Evolutionary conservation across 2,888 invertebrate genomes (phyloP).

Genomic region (Lithophane leautieri): DNA sequence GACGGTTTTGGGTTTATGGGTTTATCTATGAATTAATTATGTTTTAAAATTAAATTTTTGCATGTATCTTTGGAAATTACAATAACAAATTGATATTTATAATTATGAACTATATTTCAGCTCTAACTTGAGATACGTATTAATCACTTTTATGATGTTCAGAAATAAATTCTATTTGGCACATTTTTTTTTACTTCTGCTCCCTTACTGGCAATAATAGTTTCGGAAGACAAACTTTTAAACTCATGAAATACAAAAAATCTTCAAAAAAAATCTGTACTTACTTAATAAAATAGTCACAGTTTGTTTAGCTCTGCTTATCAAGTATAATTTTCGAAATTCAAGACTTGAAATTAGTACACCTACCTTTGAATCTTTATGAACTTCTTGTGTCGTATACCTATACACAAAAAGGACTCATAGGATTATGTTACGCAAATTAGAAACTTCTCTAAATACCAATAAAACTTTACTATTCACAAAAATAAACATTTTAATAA

Average conservation of each 20-base stretch:
- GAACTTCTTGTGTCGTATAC: no score
- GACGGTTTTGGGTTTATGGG: no score
- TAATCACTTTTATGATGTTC: not conserved
- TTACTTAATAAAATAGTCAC: not conserved
- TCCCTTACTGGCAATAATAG: not conserved
- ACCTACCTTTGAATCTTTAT: not conserved
- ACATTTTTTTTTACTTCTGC: not conserved
- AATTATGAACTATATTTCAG: not conserved
- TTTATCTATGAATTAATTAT: not conserved
- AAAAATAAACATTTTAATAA: constrained; percentile 26
- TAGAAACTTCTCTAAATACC: not conserved
- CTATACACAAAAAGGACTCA: not conserved
- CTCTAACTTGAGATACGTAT: not conserved
- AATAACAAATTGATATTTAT: not conserved
- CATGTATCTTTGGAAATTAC: not conserved
- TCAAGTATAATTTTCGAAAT: not conserved
- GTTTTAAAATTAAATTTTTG: not conserved
- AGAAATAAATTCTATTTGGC: not conserved
- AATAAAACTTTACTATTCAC: constrained; percentile 9
- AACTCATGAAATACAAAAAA: not conserved
- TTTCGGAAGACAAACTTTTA: not conserved
- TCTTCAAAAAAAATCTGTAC: not conserved
- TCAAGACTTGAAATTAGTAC: not conserved
- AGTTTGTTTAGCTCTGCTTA: not conserved
- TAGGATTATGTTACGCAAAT: not conserved